phyloP scores from a whole-genome alignment of 2,797 vertebrate species.

The Apodemus agrarius region DNA sequence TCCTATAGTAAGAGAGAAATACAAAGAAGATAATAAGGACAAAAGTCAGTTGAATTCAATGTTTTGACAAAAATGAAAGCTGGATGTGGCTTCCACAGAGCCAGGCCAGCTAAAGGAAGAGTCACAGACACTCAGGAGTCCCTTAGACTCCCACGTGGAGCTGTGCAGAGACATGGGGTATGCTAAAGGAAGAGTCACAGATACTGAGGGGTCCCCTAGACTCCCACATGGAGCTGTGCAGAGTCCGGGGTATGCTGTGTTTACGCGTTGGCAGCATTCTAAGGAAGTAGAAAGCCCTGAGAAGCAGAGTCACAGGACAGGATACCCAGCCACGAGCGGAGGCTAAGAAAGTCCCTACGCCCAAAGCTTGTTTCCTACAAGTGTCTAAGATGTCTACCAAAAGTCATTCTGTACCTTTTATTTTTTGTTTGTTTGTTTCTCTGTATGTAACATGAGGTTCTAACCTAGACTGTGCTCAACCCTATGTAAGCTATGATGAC shows the following conservation, averaged over 20 bases:
- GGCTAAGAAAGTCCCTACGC: neutral
- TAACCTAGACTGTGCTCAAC: neutral
- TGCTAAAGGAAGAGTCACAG: too few species aligned
- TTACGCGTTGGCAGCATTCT: neutral
- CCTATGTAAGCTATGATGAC: neutral
- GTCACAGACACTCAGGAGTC: neutral
- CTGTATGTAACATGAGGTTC: neutral
- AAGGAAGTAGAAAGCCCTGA: neutral
- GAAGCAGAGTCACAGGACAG: neutral
- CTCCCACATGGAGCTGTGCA: neutral
- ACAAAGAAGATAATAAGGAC: constrained; percentile 18
- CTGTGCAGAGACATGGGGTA: neutral
- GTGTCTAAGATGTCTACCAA: neutral
- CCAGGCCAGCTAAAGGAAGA: neutral
- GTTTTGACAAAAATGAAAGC: constrained; percentile 14
- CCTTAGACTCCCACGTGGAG: neutral
- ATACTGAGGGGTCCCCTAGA: too few species aligned
- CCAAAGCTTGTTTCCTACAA: constrained; percentile 33
- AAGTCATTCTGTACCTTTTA: neutral
- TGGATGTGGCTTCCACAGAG: neutral
- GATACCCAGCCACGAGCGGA: neutral
- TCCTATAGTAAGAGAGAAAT: constrained; percentile 8
- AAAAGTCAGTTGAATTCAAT: constrained; percentile 53
- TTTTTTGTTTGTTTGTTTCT: neutral
- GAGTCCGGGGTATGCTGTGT: neutral